phyloP scores from a whole-genome alignment of 2,113 vertebrate species.

The Trochalopteron elliotii region DNA sequence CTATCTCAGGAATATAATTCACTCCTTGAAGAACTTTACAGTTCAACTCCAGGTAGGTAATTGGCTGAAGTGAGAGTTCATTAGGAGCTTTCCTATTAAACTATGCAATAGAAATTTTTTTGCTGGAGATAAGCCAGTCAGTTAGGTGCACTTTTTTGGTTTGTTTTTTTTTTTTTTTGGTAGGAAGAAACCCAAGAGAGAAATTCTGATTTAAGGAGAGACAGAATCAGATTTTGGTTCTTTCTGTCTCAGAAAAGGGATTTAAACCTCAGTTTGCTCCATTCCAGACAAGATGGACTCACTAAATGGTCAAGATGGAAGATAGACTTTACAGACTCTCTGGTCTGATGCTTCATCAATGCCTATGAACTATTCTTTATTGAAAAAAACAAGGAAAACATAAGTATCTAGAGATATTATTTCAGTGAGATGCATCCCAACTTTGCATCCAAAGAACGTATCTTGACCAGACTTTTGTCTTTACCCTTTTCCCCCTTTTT shows the following conservation, averaged over 20 bases:
- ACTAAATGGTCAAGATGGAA: neutral
- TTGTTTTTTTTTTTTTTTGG: neutral
- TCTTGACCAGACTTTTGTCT: neutral
- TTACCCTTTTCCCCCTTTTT: accelerated
- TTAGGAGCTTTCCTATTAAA: neutral
- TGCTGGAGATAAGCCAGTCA: neutral
- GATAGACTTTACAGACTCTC: neutral
- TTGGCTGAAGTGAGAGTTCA: neutral
- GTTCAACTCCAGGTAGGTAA: neutral
- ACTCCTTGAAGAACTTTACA: neutral
- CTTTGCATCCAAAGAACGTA: neutral
- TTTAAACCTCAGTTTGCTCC: neutral
- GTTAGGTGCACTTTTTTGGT: too few relatives aligned
- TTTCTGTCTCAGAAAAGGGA: neutral
- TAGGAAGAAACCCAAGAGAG: neutral
- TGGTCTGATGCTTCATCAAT: neutral
- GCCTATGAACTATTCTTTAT: neutral
- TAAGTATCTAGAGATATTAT: neutral
- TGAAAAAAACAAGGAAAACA: neutral
- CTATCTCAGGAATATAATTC: neutral
- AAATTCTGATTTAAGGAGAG: neutral
- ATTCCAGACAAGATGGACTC: neutral
- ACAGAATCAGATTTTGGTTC: neutral
- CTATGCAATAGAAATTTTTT: accelerated
- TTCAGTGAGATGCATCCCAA: neutral